Base-by-base conservation (phyloP, 2,113 vertebrate species). In the Brienomyrus brachyistius region DNA sequence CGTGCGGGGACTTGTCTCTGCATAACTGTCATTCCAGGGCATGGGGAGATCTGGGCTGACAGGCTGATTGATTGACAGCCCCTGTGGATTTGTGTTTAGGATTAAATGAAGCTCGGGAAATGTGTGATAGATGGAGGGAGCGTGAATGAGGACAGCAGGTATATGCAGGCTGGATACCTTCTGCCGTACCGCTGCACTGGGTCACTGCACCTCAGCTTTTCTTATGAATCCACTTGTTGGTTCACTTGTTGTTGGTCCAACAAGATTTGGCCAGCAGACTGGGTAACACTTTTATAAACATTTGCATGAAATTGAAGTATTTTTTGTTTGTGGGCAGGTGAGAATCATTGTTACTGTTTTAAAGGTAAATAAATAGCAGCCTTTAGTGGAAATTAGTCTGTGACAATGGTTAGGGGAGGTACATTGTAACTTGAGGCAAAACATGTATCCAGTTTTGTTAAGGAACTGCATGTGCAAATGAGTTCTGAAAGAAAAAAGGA, bases 1-100 rank as follows among this genome's bases (percentile, higher is more conserved):
- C 40, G 15, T 80, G 74, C 17, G 4, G 62, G 35, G 62, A 70
- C 62, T 15, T 74, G 31, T n/a, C 21, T 27, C 87, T 77, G 35
- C 1, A 47, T 88, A 27, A 15, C 62, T 23, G 45, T 17, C 35
- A 62, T 48, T 48, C 19, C 45, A 5, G 47, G 31, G 43, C 23
- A 21, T 77, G 93, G 93, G 91, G 15, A 89, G 45, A 21, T 21
- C 27, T 45, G 87, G 88, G 90, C 88, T 93, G 90, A 91, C 92
- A 91, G 89, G 91, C 90, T 62, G 13, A 48, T 85, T 85, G 47
- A 45, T 27, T 50, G 47, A 85, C 82, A 85, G 82, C 82, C 82
- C 11, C 45, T 0, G 8, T 86, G 83, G 43, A 21, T 48, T 51
- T 86, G 45, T 13, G 21, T 50, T 86, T 86, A 48, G 83, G 83